phyloP scores from a whole-genome alignment of 2,113 vertebrate species.

The Phalacrocorax carbo region DNA sequence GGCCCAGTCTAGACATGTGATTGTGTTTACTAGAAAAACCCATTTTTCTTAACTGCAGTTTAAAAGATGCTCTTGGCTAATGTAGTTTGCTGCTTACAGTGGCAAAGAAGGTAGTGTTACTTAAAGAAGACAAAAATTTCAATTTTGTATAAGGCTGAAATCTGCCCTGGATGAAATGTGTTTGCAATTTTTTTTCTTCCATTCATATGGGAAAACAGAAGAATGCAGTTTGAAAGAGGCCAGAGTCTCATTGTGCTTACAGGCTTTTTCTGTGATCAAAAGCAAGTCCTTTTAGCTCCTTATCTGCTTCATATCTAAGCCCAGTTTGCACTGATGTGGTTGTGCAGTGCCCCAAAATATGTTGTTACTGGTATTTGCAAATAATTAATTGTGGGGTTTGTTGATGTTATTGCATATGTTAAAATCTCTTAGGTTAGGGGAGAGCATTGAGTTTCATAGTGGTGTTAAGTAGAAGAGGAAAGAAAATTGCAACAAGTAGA shows the following conservation, averaged over 20 bases:
- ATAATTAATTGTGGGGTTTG: neutral
- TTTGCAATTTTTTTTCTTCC: neutral
- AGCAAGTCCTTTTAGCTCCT: neutral
- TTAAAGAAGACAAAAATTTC: neutral
- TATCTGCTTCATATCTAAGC: neutral
- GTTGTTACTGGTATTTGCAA: neutral
- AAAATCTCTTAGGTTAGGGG: neutral
- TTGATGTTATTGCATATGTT: neutral
- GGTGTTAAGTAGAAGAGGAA: neutral
- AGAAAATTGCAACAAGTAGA: neutral
- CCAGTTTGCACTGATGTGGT: neutral
- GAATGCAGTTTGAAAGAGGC: neutral
- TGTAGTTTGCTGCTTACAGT: neutral
- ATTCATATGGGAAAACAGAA: neutral
- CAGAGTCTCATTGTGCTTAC: neutral
- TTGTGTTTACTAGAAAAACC: neutral
- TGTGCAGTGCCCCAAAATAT: neutral
- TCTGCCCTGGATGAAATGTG: neutral
- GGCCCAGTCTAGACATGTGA: neutral
- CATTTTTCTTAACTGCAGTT: neutral
- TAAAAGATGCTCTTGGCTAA: neutral
- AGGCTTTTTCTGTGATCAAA: neutral
- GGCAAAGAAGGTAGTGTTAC: neutral
- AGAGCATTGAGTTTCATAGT: neutral
- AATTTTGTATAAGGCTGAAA: neutral